Percentiles rank a stretch among this genome's conserved stretches.
phyloP scores from a whole-genome alignment of 2,113 vertebrate genomes.

The Boleophthalmus pectinirostris region DNA sequence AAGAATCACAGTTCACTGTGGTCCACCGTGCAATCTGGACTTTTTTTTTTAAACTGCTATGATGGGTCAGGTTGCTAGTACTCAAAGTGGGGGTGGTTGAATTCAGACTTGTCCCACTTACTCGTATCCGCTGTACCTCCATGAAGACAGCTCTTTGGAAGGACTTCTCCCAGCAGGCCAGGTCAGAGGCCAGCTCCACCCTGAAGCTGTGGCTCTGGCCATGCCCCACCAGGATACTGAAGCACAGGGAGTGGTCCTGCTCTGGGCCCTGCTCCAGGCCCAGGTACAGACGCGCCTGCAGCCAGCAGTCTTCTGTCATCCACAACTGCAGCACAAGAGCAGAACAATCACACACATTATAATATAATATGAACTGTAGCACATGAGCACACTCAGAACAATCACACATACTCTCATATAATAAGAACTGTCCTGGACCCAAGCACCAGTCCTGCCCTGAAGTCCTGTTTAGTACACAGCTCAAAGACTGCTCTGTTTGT shows the following conservation, averaged over 20 bases:
- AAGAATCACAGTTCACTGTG: not conserved
- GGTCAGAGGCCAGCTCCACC: conserved; percentile 85
- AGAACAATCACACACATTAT: not conserved
- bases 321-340: conserved; percentile 81
- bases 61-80: no score
- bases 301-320: conserved; percentile 88
- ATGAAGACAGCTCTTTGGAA: conserved; percentile 92
- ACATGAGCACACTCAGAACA: conserved; percentile 21
- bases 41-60: no score
- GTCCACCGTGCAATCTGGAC: no score
- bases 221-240: conserved; percentile 86
- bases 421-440: not conserved
- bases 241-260: conserved; percentile 85
- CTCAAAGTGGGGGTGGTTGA: no score
- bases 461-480: not conserved
- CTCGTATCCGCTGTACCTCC: conserved; percentile 89
- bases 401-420: not conserved
- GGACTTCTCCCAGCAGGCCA: conserved; percentile 88
- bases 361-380: conserved; percentile 74
- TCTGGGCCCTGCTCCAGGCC: conserved; percentile 85
- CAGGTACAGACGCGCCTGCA: conserved; percentile 85
- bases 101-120: conserved; percentile 69
- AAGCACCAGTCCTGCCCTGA: conserved; percentile 5
- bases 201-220: conserved; percentile 87
- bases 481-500: conserved; percentile 5